Evolutionary conservation across 2,888 invertebrate species (phyloP).

Genomic region (Shargacucullia verbasci): DNA sequence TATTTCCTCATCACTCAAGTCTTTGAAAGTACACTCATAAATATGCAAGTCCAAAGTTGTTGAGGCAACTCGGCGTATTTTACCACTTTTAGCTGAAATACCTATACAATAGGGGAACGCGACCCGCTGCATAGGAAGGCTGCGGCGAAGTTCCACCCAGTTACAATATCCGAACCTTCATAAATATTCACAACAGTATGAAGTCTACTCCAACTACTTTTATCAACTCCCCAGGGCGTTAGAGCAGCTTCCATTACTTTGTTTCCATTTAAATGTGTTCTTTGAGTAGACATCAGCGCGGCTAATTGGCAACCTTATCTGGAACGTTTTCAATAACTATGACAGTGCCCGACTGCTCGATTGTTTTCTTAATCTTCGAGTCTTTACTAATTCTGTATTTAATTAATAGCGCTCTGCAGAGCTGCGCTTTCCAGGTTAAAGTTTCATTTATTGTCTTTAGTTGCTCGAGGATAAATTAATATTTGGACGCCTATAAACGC

Average conservation of each 20-base stretch:
- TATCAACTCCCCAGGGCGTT: conserved; percentile 66
- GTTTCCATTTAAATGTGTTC: conserved; percentile 64
- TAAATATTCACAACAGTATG: conserved; percentile 81
- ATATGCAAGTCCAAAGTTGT: conserved; percentile 81
- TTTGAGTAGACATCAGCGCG: conserved; percentile 55
- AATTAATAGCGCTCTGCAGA: conserved; percentile 27
- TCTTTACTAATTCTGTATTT: conserved; percentile 19
- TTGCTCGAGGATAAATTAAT: neutral
- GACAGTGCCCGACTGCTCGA: conserved; percentile 15
- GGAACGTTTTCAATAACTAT: conserved; percentile 50
- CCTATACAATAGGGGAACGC: conserved; percentile 75
- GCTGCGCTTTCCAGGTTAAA: neutral
- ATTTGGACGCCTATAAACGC: neutral
- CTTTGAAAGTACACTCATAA: conserved; percentile 83
- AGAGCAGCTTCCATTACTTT: conserved; percentile 53
- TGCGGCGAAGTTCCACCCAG: conserved; percentile 73
- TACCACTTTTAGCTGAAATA: conserved; percentile 76
- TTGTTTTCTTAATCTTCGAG: conserved; percentile 41
- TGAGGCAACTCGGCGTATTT: conserved; percentile 77
- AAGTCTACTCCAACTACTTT: conserved; percentile 71
- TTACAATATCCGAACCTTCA: conserved; percentile 82
- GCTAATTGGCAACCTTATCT: conserved; percentile 56
- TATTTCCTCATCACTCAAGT: conserved; percentile 83
- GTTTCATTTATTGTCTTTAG: neutral
- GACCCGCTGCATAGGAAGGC: conserved; percentile 71